Evolutionary conservation across 2,113 vertebrate species (phyloP).

Genomic region (Zeus faber): DNA sequence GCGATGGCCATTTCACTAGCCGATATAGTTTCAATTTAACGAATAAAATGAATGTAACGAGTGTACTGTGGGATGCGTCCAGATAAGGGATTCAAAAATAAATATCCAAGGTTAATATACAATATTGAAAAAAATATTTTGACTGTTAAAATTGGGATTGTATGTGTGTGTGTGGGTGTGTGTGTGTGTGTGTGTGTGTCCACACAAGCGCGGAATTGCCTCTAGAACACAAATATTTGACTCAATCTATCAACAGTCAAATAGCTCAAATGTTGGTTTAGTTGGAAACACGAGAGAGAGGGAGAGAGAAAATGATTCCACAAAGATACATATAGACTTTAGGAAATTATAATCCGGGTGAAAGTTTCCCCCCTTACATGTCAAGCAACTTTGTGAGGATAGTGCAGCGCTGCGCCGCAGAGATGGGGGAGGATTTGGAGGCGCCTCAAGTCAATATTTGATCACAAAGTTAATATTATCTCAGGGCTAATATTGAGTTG

Average conservation of each 20-base stretch:
- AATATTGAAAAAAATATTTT: conserved; percentile 6
- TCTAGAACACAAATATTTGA: conserved; percentile 47
- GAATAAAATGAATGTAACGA: no score
- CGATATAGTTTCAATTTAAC: no score
- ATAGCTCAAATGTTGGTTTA: conserved; percentile 46
- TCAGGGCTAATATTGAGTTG: conserved; percentile 92
- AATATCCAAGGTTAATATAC: conserved; percentile 8
- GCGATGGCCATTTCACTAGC: no score
- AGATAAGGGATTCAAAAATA: no score
- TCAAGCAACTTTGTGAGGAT: conserved; percentile 90
- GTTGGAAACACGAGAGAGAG: conserved; percentile 18
- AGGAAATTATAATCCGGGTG: conserved; percentile 25
- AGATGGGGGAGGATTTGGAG: conserved; percentile 96
- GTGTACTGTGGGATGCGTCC: no score
- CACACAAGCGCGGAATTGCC: conserved; percentile 11
- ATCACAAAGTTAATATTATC: conserved; percentile 96
- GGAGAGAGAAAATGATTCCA: conserved; percentile 18
- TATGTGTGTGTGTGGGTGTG: no score
- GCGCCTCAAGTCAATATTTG: conserved; percentile 95
- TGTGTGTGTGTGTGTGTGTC: no score
- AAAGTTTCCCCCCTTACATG: conserved; percentile 67
- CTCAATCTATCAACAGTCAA: conserved; percentile 39
- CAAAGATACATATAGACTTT: conserved; percentile 16
- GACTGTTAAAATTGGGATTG: not conserved
- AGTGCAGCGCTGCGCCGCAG: conserved; percentile 78